phyloP scores from a whole-genome alignment of 2,113 vertebrate species.

The Noturus placidus region DNA sequence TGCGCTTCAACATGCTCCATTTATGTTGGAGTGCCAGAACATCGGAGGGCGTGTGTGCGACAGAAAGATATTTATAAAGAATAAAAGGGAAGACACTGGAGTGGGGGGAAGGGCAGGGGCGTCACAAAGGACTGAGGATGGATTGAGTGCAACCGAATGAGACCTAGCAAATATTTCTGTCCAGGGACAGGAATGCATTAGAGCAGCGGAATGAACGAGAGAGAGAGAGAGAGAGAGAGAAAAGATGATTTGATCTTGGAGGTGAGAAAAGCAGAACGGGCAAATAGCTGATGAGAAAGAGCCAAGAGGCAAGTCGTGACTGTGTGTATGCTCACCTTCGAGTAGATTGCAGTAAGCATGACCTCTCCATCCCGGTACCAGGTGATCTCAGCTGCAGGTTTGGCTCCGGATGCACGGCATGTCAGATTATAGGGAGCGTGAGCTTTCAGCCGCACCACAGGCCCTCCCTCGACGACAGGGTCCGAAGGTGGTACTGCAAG shows the following conservation, averaged over 20 bases:
- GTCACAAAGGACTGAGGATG: conserved; percentile 31
- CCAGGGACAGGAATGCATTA: conserved; percentile 44
- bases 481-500: conserved; percentile 81
- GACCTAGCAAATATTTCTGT: conserved; percentile 10
- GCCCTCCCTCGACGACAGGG: conserved; percentile 81
- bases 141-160: conserved; percentile 44
- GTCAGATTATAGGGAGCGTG: conserved; percentile 83
- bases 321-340: conserved; percentile 72
- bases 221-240: conserved; percentile 40
- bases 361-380: conserved; percentile 86
- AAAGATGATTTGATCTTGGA: conserved; percentile 21
- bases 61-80: conserved; percentile 11
- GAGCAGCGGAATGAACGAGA: conserved; percentile 56
- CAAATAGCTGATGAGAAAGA: neutral
- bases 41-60: conserved; percentile 47
- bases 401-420: conserved; percentile 80
- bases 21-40: conserved; percentile 75
- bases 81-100: neutral
- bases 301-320: conserved; percentile 27
- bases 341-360: conserved; percentile 77
- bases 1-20: conserved; percentile 81
- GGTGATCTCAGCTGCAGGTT: conserved; percentile 83
- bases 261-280: conserved; percentile 38
- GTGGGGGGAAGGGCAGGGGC: neutral
- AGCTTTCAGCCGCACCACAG: conserved; percentile 81